These are phyloP conservation scores for Drosophila novamexicana DNA, from an alignment of 1,140 invertebrate species.

Conservation along the genomic window DNA sequence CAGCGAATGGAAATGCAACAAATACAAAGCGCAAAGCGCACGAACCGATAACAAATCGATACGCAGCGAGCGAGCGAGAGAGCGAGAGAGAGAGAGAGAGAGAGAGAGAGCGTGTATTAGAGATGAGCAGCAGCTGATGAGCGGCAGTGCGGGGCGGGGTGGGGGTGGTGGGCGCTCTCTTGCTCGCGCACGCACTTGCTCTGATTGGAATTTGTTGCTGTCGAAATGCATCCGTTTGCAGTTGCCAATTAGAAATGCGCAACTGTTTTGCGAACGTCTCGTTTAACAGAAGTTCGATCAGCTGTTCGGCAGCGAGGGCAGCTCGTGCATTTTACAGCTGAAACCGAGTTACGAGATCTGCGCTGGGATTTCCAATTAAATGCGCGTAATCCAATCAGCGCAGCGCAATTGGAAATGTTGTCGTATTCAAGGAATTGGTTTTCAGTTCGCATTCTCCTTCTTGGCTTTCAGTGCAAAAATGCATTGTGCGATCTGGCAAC, in stretches of 20 bases:
- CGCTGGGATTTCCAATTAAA: neutral
- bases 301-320: neutral
- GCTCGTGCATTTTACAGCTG: neutral
- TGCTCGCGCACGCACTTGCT: neutral
- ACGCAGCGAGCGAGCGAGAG: neutral
- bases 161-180: neutral
- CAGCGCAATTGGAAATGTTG: neutral
- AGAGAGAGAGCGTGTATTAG: neutral
- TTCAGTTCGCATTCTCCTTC: neutral
- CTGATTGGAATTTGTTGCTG: slow-evolving; percentile 21
- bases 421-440: neutral
- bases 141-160: neutral
- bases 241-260: slow-evolving; percentile 16
- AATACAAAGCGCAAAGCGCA: slow-evolving; percentile 23
- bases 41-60: slow-evolving; percentile 48
- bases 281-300: slow-evolving; percentile 18
- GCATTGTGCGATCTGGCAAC: neutral
- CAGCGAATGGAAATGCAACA: slow-evolving; percentile 47
- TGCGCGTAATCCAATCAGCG: slow-evolving; percentile 8
- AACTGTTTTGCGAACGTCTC: slow-evolving; percentile 32
- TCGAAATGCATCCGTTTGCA: slow-evolving; percentile 26
- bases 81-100: neutral
- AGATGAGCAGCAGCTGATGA: neutral
- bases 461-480: neutral
- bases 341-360: slow-evolving; percentile 28